These are phyloP conservation scores for Mesorhabditis sp. DNA, from an alignment of 2,888 invertebrate species.

Conservation along the genomic window DNA sequence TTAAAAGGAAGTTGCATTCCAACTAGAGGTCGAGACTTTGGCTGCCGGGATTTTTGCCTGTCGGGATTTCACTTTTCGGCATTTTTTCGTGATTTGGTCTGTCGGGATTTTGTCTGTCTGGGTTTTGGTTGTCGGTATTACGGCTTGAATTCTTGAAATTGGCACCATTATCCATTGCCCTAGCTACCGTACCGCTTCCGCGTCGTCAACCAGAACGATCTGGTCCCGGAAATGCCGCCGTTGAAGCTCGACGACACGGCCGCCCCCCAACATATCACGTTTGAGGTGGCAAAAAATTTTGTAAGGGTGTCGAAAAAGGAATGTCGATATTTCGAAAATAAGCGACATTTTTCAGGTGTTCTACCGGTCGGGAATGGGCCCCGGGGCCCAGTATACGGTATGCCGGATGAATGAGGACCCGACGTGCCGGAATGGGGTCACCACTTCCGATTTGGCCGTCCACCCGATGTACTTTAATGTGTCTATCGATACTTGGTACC, in stretches of 20 bases:
- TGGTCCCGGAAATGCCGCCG: neutral
- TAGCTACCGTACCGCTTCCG: constrained; percentile 6
- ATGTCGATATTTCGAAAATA: neutral
- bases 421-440: neutral
- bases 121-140: no score
- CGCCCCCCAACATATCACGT: neutral
- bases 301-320: no score
- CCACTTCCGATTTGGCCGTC: neutral
- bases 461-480: neutral
- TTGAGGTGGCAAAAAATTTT: neutral
- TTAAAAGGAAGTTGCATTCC: no score
- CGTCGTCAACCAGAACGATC: constrained; percentile 1
- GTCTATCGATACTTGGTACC: neutral
- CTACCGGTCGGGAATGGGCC: neutral
- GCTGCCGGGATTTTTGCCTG: no score
- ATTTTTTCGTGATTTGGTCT: no score
- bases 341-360: neutral
- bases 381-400: neutral
- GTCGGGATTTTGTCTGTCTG: no score
- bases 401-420: constrained; percentile 6
- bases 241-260: neutral
- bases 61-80: no score
- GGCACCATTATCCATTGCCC: neutral
- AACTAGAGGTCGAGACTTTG: no score
- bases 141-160: no score